phyloP scores from a whole-genome alignment of 2,113 vertebrate species.

The Columba janthina region DNA sequence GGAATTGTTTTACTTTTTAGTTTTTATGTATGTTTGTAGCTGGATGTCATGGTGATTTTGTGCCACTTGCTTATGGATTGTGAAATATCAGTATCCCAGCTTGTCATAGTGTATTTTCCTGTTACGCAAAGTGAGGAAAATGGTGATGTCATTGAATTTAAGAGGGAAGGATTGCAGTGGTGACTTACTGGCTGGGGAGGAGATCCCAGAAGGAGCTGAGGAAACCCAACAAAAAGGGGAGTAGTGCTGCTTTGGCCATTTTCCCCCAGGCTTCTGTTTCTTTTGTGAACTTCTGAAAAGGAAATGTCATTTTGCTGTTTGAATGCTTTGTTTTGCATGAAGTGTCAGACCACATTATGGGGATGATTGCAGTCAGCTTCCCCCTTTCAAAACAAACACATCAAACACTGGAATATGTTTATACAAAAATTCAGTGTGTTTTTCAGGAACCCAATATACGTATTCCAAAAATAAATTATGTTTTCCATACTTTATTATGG shows the following conservation, averaged over 20 bases:
- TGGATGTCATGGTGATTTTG: background rate
- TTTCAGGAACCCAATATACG: background rate
- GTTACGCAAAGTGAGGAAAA: background rate
- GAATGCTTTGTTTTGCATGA: background rate
- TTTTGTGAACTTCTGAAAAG: slow-evolving; percentile 21
- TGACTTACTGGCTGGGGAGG: background rate
- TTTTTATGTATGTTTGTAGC: background rate
- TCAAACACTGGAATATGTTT: background rate
- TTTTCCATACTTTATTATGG: background rate
- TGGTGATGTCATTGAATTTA: background rate
- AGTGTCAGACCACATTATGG: background rate
- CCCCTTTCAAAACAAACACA: background rate
- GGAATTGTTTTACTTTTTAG: background rate
- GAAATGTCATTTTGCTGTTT: slow-evolving; percentile 17
- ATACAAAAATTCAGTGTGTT: background rate
- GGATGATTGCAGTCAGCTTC: background rate
- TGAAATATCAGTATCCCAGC: background rate
- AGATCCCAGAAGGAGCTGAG: background rate
- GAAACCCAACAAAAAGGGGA: background rate
- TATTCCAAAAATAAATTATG: background rate
- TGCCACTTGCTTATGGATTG: background rate
- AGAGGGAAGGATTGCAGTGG: background rate
- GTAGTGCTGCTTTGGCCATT: background rate
- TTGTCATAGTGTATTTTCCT: background rate
- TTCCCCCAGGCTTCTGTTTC: background rate